Percentiles rank a stretch among this genome's conserved stretches.
These are phyloP conservation scores for Myiozetetes cayanensis DNA, from an alignment of 2,113 vertebrate species.

Conservation along the genomic window DNA sequence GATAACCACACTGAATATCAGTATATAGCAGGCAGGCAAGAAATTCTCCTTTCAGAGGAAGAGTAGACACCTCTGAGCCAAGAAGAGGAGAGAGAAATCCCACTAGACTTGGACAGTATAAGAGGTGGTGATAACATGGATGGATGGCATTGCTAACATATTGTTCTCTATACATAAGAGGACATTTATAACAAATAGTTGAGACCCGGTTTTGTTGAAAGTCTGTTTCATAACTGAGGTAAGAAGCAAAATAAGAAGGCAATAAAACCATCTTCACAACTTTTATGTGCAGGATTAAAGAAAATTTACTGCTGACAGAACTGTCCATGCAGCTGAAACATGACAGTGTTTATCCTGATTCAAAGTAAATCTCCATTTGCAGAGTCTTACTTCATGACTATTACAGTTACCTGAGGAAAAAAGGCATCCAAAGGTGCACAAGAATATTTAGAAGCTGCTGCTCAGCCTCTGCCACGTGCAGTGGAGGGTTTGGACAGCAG, in stretches of 20 bases:
- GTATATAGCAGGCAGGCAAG: background rate
- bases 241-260: background rate
- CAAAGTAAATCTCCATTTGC: background rate
- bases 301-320: background rate
- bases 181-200: background rate
- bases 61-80: background rate
- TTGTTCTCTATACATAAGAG: background rate
- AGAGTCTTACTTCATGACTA: background rate
- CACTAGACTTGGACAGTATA: background rate
- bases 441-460: background rate
- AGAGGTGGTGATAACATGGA: background rate
- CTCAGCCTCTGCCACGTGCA: background rate
- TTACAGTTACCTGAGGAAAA: background rate
- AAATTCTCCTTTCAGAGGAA: background rate
- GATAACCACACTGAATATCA: background rate
- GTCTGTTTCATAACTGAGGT: background rate
- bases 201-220: background rate
- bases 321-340: background rate
- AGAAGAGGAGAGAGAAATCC: background rate
- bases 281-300: background rate
- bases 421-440: background rate
- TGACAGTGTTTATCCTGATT: background rate
- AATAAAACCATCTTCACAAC: background rate
- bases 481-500: background rate
- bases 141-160: background rate